Base-by-base conservation (phyloP, 2,113 vertebrate species). In the Carassius gibelio region DNA sequence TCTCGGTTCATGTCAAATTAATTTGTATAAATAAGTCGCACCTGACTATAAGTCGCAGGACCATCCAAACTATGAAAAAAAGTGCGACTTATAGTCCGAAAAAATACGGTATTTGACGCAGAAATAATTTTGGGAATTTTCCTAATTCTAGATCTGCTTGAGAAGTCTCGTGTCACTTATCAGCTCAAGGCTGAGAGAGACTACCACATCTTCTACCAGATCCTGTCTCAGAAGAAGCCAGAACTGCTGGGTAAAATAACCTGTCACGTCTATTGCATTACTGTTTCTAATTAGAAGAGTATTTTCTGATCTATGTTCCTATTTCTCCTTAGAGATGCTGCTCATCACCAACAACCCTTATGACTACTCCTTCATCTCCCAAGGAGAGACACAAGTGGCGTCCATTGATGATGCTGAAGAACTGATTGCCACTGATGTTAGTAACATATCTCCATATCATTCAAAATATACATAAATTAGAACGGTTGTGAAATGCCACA, bases 151-250 rank as follows among this genome's bases (percentile, higher is more conserved):
- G 97, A 98, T 93, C 94, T 98, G 86, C 89, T 98, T 88, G 97
- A 98, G 84, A 98, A 98, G 84, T 98, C 97, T 7, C 95, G 97
- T 87, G 96, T 97, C 48, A 97, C 96, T 30, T 98, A 93, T 87
- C 97, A 98, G 93, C 93, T 97, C 38, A 97, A 95, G 89, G 95
- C 96, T 91, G 97, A 98, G 91, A 96, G 97, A 86, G 97, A 96
- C 87, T 98, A 98, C 61, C 97, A 98, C 87, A 97, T 98, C 91
- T 98, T 97, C 93, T 98, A 98, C 87, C 97, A 98, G 92, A 98
- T 98, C 87, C 92, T 97, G 81, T 97, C 96, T 62, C 96, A 96
- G 38, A 95, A 91, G 93, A 98, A 96, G 90, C 96, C 97, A 0
- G 96, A 98, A 82, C 92, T 97, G 74, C 93, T 97, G 59, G 97